Evolutionary conservation across 2,113 vertebrate species (phyloP).

Genomic region (Semicossyphus pulcher): DNA sequence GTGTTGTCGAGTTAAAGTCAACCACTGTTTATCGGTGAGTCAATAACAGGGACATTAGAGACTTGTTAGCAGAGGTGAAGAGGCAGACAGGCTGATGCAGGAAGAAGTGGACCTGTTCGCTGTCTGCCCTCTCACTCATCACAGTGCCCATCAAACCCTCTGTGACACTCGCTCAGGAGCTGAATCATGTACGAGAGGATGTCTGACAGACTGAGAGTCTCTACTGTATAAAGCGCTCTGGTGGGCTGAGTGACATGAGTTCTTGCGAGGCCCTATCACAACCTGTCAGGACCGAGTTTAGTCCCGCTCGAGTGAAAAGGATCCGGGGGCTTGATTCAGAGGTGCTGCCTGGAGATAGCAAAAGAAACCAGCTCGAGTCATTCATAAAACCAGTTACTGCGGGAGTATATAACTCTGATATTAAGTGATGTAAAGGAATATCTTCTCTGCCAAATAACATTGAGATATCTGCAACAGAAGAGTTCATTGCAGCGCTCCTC

Average conservation of each 20-base stretch:
- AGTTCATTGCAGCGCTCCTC: neutral
- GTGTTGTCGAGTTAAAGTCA: too few species aligned
- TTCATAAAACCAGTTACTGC: constrained; percentile 1
- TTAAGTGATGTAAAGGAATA: neutral
- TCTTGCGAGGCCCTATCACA: neutral
- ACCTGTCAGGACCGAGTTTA: constrained; percentile 4
- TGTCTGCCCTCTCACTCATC: neutral
- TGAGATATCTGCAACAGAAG: neutral
- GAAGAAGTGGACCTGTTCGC: neutral
- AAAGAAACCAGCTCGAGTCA: neutral
- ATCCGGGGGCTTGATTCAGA: neutral
- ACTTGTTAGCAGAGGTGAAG: neutral
- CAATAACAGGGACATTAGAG: neutral
- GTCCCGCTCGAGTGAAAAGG: constrained; percentile 2
- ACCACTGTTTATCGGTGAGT: neutral
- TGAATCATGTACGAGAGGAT: constrained; percentile 7
- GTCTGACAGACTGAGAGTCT: constrained; percentile 9
- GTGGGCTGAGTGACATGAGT: constrained; percentile 4
- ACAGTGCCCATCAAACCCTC: neutral
- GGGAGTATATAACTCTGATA: neutral
- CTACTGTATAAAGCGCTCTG: neutral
- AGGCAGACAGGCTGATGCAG: neutral
- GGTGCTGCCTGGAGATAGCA: neutral
- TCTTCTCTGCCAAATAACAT: neutral
- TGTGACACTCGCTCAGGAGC: neutral